Percentiles rank a stretch among this genome's conserved stretches.
Conservation (phyloP, 2,113 vertebrate species). For the Dasyurus viverrinus region DNA sequence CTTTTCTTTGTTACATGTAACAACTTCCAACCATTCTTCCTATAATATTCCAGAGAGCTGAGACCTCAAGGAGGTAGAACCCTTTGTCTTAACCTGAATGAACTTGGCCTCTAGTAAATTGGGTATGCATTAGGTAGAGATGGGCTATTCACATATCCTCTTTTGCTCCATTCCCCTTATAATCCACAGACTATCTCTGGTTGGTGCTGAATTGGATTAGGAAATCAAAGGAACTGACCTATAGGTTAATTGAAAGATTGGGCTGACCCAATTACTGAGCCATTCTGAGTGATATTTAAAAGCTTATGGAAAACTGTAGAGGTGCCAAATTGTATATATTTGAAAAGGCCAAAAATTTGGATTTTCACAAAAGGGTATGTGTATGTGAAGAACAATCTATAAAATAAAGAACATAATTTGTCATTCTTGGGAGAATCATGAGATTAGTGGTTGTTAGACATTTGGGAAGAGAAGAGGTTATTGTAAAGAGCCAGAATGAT, state of each 20-base stretch:
- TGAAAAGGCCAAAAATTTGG: not conserved
- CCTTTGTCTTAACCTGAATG: not conserved
- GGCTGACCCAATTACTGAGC: not conserved
- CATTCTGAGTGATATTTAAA: not conserved
- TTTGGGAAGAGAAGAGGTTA: not conserved
- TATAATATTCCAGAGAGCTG: not conserved
- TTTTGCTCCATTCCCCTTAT: not conserved
- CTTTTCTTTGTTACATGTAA: not conserved
- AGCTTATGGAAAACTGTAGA: not conserved
- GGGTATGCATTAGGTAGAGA: not conserved
- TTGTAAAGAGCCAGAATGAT: not conserved
- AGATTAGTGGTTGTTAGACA: not conserved
- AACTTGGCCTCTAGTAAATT: not conserved
- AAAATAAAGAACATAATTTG: not conserved
- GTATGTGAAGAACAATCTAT: not conserved
- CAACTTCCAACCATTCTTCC: not conserved
- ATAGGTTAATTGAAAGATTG: not conserved
- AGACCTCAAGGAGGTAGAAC: not conserved
- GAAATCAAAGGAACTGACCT: not conserved
- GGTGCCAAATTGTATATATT: not conserved
- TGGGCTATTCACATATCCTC: not conserved
- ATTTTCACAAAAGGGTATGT: not conserved
- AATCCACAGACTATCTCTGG: not conserved
- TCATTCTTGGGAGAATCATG: not conserved
- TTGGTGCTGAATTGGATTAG: not conserved